phyloP scores from a whole-genome alignment of 2,888 invertebrate genomes.

The Napeogenes inachia region DNA sequence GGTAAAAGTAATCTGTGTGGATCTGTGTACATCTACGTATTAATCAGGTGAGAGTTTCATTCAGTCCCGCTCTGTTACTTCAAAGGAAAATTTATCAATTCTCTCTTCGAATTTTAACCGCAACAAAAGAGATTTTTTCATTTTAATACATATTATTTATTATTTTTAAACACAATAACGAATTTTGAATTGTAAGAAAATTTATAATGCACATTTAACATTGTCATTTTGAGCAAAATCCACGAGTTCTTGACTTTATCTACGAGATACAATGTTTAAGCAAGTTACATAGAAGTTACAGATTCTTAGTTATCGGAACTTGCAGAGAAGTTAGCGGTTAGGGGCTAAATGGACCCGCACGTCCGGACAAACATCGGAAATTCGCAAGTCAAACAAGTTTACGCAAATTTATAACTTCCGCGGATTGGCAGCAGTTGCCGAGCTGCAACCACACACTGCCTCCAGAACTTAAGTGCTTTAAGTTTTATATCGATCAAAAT shows the following conservation, averaged over 20 bases:
- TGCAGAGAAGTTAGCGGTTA: slow-evolving; percentile 56
- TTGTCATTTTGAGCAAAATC: not conserved
- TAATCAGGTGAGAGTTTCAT: slow-evolving; percentile 50
- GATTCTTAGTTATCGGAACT: slow-evolving; percentile 27
- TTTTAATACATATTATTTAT: not conserved
- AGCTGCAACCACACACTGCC: slow-evolving; percentile 13
- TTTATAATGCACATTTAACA: not conserved
- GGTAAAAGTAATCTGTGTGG: slow-evolving; percentile 68
- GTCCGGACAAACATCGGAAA: slow-evolving; percentile 73
- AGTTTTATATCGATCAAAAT: slow-evolving; percentile 4
- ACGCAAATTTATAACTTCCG: slow-evolving; percentile 73
- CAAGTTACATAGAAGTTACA: slow-evolving; percentile 21
- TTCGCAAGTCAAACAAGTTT: slow-evolving; percentile 73
- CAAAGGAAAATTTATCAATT: slow-evolving; percentile 22
- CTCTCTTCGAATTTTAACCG: not conserved
- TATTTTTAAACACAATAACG: not conserved
- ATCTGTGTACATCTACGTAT: slow-evolving; percentile 28
- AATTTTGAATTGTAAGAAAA: not conserved
- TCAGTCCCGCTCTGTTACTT: slow-evolving; percentile 24
- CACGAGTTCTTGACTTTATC: not conserved
- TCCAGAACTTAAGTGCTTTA: slow-evolving; percentile 11
- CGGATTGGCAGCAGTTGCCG: slow-evolving; percentile 32
- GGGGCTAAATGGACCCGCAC: slow-evolving; percentile 70
- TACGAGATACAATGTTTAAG: slow-evolving; percentile 2
- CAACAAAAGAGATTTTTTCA: not conserved